Conservation (phyloP, 1,140 invertebrate genomes). For the Cydia amplana region DNA sequence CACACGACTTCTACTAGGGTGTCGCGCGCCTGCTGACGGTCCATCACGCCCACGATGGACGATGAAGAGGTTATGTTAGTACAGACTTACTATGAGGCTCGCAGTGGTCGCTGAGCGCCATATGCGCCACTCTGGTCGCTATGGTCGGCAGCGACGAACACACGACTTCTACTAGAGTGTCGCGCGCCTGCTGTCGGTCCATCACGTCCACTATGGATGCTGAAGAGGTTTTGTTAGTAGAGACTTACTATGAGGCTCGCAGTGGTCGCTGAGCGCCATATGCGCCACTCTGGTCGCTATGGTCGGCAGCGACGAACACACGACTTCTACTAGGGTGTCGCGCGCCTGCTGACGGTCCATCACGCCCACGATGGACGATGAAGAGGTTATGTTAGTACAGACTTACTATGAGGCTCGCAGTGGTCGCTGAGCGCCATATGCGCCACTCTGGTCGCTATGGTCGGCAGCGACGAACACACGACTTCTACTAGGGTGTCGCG, state of each 20-base stretch:
- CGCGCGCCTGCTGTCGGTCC: slow-evolving; percentile 53
- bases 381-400: slow-evolving; percentile 33
- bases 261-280: slow-evolving; percentile 38
- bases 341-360: slow-evolving; percentile 52
- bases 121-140: slow-evolving; percentile 48
- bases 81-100: slow-evolving; percentile 44
- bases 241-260: slow-evolving; percentile 44
- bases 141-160: slow-evolving; percentile 57
- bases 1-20: slow-evolving; percentile 61
- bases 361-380: slow-evolving; percentile 54
- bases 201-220: slow-evolving; percentile 55
- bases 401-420: slow-evolving; percentile 44
- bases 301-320: slow-evolving; percentile 53
- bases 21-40: slow-evolving; percentile 57
- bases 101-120: slow-evolving; percentile 38
- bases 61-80: slow-evolving; percentile 51
- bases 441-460: slow-evolving; percentile 53
- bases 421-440: slow-evolving; percentile 40
- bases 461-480: slow-evolving; percentile 53
- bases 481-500: slow-evolving; percentile 63
- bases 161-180: slow-evolving; percentile 61
- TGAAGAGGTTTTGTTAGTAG: slow-evolving; percentile 45
- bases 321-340: slow-evolving; percentile 60
- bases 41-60: slow-evolving; percentile 50
- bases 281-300: slow-evolving; percentile 54